Percentiles rank a stretch among this genome's conserved stretches.
Conservation (phyloP, 2,888 invertebrate genomes). For the Synergus gifuensis region DNA sequence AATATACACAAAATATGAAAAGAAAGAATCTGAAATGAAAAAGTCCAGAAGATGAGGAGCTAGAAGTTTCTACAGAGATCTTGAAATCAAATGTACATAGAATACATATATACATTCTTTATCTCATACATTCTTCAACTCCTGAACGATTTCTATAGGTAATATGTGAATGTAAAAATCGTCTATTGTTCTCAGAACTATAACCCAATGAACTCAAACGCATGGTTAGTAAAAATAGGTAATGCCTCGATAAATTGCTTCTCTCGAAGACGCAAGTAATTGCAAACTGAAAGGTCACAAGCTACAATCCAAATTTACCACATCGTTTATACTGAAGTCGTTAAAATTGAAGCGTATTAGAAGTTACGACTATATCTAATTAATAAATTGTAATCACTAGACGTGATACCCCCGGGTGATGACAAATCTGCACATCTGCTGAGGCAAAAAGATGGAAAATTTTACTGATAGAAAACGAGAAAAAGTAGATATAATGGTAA, state of each 20-base stretch:
- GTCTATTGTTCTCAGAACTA: conserved; percentile 12
- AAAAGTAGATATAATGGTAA: too few relatives aligned
- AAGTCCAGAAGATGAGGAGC: neutral
- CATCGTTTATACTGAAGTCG: neutral
- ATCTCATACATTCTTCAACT: neutral
- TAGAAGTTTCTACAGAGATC: too few relatives aligned
- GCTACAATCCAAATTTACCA: neutral
- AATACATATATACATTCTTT: too few relatives aligned
- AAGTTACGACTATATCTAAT: neutral
- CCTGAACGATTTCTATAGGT: neutral
- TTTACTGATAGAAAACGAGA: too few relatives aligned
- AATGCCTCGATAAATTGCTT: conserved; percentile 7
- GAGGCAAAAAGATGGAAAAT: too few relatives aligned
- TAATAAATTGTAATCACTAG: too few relatives aligned
- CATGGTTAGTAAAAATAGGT: conserved; percentile 13
- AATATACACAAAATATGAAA: neutral
- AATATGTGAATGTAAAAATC: conserved; percentile 8
- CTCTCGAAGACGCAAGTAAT: conserved; percentile 1
- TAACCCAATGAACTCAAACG: conserved; percentile 9
- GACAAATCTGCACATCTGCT: too few relatives aligned
- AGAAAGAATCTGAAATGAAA: neutral
- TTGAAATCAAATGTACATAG: too few relatives aligned
- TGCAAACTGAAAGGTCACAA: neutral
- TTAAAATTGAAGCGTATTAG: neutral
- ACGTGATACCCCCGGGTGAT: too few relatives aligned